Evolutionary conservation across 2,888 invertebrate species (phyloP), one percentile per base, ranked within the genome.

Genomic region (Pheosia tremula): DNA sequence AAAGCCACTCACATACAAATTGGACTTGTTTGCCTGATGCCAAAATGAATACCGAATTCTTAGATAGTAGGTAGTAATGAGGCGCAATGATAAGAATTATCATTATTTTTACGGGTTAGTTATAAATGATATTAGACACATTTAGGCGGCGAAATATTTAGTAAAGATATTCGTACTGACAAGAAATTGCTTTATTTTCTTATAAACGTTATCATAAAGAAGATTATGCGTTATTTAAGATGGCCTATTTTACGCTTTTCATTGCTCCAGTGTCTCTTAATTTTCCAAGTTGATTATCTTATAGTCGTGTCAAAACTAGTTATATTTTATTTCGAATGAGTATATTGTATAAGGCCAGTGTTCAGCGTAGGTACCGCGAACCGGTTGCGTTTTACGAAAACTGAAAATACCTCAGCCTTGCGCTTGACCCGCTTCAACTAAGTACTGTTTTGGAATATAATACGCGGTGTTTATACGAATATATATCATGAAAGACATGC

Each of bases 321-420:
- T 24, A 37, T 37, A 53, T 53, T 53, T 53, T 41, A 24, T 41
- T 54, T 38, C n/a, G 24, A 38, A 13, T 41, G 3, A 49, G 24
- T 39, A 60, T 43, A 11, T 56, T 56, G 59, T 55, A 56, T 36
- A 59, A 56, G 53, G 56, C 5, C 61, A 41, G 9, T 62, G 55
- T 64, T 54, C 56, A 58, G 61, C 50, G 61, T 62, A 56, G 59
- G 62, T 66, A 59, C 58, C 58, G 60, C 66, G 74, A 71, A 74
- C 66, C 60, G 59, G 55, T 54, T 62, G 70, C 72, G 75, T 72
- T 75, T 66, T 73, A 68, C 72, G 72, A 64, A 63, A 59, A 72
- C 77, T 75, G 74, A 72, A 80, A 82, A 83, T 83, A 81, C 68
- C 68, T 70, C 65, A 82, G 81, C 85, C 84, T 83, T 83, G 85